Evolutionary conservation across 92 coral and sea anemone species (phyloP).

Genomic region (Anthopleura xanthogrammica): DNA sequence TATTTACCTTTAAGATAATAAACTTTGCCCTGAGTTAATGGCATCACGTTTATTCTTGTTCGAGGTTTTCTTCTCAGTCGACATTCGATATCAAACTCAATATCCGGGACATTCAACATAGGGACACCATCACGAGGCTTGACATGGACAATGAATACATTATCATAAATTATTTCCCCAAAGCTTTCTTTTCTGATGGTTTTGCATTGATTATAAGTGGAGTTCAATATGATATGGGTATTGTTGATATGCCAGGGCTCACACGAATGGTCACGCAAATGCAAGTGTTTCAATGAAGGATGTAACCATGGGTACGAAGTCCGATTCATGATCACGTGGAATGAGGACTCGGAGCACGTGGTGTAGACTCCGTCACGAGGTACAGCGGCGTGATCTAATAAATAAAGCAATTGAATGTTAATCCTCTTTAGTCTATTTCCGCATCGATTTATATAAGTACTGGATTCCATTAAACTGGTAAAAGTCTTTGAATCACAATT

Average conservation of each 20-base stretch:
- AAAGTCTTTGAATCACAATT: too few relatives aligned
- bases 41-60: slow-evolving; percentile 11
- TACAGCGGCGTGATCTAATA: neutral
- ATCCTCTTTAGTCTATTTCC: neutral
- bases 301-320: slow-evolving; percentile 56
- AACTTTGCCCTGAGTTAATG: neutral
- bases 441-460: too few relatives aligned
- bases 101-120: slow-evolving; percentile 45
- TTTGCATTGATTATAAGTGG: slow-evolving; percentile 33
- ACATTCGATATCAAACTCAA: slow-evolving; percentile 54
- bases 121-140: slow-evolving; percentile 31
- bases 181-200: slow-evolving; percentile 28
- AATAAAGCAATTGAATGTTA: neutral
- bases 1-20: neutral
- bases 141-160: slow-evolving; percentile 36
- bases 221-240: slow-evolving; percentile 45
- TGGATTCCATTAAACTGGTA: too few relatives aligned
- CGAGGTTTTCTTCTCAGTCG: neutral
- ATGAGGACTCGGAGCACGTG: slow-evolving; percentile 15
- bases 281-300: slow-evolving; percentile 35
- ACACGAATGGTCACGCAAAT: slow-evolving; percentile 47
- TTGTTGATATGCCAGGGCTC: slow-evolving; percentile 36
- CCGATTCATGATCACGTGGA: slow-evolving; percentile 26
- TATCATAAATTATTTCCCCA: slow-evolving; percentile 38
- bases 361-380: slow-evolving; percentile 14